phyloP scores from a whole-genome alignment of 2,888 invertebrate genomes.

The Portevinia maculata region DNA sequence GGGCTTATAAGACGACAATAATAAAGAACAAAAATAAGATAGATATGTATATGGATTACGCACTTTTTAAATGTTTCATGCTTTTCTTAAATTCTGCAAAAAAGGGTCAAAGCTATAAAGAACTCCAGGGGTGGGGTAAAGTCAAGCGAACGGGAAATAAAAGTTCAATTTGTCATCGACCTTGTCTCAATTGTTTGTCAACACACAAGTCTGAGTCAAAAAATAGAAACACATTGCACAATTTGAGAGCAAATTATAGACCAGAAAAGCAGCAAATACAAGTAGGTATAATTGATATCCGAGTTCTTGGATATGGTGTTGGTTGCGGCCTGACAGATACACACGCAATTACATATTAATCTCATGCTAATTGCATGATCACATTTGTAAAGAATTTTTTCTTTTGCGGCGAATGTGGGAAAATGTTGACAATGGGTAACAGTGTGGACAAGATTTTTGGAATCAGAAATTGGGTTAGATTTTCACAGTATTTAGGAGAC shows the following conservation, averaged over 20 bases:
- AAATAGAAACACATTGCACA: conserved; percentile 30
- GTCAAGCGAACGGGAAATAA: conserved; percentile 18
- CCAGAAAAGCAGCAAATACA: conserved; percentile 11
- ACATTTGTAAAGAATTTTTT: conserved; percentile 62
- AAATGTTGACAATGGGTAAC: conserved; percentile 50
- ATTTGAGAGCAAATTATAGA: conserved; percentile 30
- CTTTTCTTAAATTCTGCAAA: conserved; percentile 18
- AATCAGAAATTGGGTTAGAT: conserved; percentile 35
- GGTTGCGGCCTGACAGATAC: conserved; percentile 32
- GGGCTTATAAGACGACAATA: conserved; percentile 5
- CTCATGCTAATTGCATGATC: conserved; percentile 70
- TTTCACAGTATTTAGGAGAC: conserved; percentile 10
- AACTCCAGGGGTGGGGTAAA: background rate
- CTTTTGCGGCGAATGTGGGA: conserved; percentile 58
- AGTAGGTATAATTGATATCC: conserved; percentile 43
- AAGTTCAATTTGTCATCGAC: conserved; percentile 50
- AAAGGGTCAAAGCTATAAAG: conserved; percentile 64
- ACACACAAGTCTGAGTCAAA: conserved; percentile 16
- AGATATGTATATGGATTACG: conserved; percentile 13
- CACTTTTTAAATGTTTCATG: conserved; percentile 20
- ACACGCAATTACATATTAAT: conserved; percentile 48
- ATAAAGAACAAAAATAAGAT: background rate
- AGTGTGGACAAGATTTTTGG: conserved; percentile 10
- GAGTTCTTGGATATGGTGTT: conserved; percentile 54
- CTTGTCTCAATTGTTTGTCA: conserved; percentile 63